These are phyloP conservation scores for Holothuria scabra DNA, from an alignment of 53 echinoderm and acorn worm genomes.

Conservation along the genomic window DNA sequence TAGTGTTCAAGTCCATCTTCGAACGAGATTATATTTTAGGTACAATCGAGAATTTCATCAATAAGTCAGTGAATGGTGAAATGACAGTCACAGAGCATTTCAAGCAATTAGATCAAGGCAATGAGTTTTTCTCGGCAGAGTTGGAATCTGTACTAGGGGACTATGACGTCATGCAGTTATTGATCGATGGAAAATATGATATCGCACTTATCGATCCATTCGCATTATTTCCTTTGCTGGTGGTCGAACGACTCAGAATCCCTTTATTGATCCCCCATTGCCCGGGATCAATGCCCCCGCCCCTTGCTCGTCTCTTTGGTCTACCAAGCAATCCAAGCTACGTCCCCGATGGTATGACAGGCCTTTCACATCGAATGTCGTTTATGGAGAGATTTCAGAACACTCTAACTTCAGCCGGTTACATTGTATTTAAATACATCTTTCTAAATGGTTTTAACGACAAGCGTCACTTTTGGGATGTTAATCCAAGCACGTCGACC, in stretches of 20 bases:
- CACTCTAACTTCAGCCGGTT: background rate
- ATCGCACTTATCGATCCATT: conserved; percentile 34
- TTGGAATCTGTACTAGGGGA: conserved; percentile 34
- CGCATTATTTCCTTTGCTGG: conserved; percentile 27
- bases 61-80: conserved; percentile 26
- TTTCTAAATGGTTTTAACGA: conserved; percentile 40
- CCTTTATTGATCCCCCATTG: background rate
- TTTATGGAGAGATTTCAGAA: conserved; percentile 25
- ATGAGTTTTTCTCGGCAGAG: conserved; percentile 11
- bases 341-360: conserved; percentile 44
- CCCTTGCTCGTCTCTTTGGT: conserved; percentile 8
- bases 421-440: conserved; percentile 3
- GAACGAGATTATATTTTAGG: conserved; percentile 38
- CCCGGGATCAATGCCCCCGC: conserved; percentile 18
- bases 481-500: background rate
- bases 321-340: conserved; percentile 45
- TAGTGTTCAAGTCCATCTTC: background rate
- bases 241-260: conserved; percentile 27
- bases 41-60: conserved; percentile 31
- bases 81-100: conserved; percentile 25
- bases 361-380: conserved; percentile 40
- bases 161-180: conserved; percentile 17
- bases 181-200: background rate
- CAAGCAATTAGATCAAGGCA: background rate
- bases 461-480: conserved; percentile 9